Evolutionary conservation across 2,113 vertebrate genomes (phyloP), one percentile per base, ranked within the genome.

Genomic region (Odocoileus hemionus): DNA sequence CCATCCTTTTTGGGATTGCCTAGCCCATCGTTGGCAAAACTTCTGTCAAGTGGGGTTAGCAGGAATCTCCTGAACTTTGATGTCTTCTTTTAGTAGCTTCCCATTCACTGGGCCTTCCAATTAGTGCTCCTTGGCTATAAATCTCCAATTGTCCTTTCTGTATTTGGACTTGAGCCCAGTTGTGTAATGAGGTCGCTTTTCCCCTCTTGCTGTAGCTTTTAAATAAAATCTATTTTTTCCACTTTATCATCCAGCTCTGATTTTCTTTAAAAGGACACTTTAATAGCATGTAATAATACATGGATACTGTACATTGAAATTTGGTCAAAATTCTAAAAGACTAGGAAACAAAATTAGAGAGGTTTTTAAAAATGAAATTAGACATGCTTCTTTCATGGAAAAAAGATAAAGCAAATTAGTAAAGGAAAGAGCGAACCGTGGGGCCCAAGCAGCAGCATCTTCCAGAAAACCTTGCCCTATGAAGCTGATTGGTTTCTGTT

Each of bases 401-500:
- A 82, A 79, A 85, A 83, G 6, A 43, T 47, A 30, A 28, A 96
- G 30, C 43, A 16, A 84, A 96, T 76, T 30, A 93, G 36, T 30
- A 67, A 67, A 54, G 28, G 21, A 54, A 80, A 89, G 94, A 54
- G 30, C 70, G 13, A 76, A 57, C 85, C 36, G 33, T 85, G 30
- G 82, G 47, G 54, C 26, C 74, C 36, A n/a, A 61, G 26, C 7
- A 11, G 5, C 19, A 43, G 14, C 6, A 60, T 88, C 54, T 92
- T 92, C 52, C n/a, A 43, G 82, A 60, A 92, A 91, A 28, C 54
- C 47, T 45, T 58, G 85, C 28, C 85, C 96, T 92, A 33, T 90
- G 94, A 92, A 96, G 39, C 82, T 95, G 64, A 80, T 92, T 94
- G 96, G 76, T 36, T 84, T 79, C 91, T 76, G 30, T 92, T 97